These are phyloP conservation scores for Miopithecus talapoin DNA, from an alignment of 2,797 vertebrate species.

Conservation along the genomic window DNA sequence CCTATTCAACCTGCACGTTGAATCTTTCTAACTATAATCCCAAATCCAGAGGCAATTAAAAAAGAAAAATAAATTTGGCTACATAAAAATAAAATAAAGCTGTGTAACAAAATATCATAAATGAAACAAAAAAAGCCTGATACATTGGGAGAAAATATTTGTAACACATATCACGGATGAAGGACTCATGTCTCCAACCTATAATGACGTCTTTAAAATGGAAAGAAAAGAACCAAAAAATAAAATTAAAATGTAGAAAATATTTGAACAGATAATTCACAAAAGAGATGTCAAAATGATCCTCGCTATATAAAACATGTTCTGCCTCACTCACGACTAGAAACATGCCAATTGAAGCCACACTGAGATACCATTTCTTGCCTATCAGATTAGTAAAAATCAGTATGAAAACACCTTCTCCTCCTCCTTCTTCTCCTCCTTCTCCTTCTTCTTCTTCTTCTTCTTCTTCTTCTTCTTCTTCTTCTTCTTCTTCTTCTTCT, in stretches of 20 bases:
- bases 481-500: accelerated
- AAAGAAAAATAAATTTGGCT: background rate
- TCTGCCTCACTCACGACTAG: background rate
- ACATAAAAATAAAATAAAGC: background rate
- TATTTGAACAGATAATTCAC: background rate
- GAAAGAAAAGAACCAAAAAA: background rate
- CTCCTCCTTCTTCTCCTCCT: too few relatives aligned
- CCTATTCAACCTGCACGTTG: background rate
- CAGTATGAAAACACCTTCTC: too few relatives aligned
- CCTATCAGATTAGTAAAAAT: background rate
- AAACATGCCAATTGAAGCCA: background rate
- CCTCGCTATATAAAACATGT: background rate
- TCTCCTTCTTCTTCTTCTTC: accelerated
- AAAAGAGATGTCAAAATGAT: background rate
- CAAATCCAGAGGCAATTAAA: background rate
- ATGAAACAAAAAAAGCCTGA: background rate
- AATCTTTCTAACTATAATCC: background rate
- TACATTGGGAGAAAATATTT: background rate
- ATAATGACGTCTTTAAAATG: background rate
- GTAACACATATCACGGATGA: background rate
- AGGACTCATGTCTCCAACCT: background rate
- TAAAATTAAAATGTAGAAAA: background rate
- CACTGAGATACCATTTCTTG: background rate
- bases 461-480: too few relatives aligned
- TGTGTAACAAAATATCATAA: background rate